Evolutionary conservation across 2,888 invertebrate species (phyloP), one percentile per base, ranked within the genome.

Genomic region (Toxonevra muliebris): DNA sequence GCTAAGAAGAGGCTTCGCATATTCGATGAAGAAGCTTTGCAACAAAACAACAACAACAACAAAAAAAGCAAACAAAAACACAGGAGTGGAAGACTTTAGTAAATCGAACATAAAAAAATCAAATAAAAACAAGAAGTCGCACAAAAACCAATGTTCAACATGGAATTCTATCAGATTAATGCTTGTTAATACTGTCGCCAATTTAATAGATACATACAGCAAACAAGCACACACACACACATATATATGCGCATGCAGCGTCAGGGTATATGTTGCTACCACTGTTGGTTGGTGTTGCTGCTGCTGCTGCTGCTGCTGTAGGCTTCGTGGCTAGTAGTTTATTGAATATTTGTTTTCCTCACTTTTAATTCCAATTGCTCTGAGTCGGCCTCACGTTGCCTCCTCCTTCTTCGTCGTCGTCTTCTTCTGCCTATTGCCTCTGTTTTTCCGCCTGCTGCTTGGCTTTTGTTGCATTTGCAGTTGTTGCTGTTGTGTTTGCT

Each of bases 91-190:
- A 30, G 30, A 30, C 30, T 30, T 30, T 30, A 30, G 30, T 30
- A 30, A 30, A 30, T 30, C 30, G 30, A 30, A 30, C 7, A 30
- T 7, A 30, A 30, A 30, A 30, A 2, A 30, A 30, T 4, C 2
- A 30, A 30, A 30, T 30, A 30, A 62, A 64, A 73, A 72, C 71
- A 69, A 74, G 74, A 72, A 74, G 75, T 74, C 71, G 69, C 72
- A 69, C 71, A 74, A 75, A 72, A 68, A 60, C 61, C 68, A 73
- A 75, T 77, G 76, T 74, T 69, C 69, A 74, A 75, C 76, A 76
- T 73, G 72, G 74, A 76, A 76, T 77, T 78, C 77, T 68, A 77
- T 76, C 77, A 75, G 77, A 77, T 77, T 77, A 77, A 75, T 75
- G 74, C 73, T 76, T 74, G 73, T 77, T 78, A 77, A 77, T 77